These are phyloP conservation scores for Andrena trimmerana DNA, from an alignment of 2,888 invertebrate species.

Conservation along the genomic window DNA sequence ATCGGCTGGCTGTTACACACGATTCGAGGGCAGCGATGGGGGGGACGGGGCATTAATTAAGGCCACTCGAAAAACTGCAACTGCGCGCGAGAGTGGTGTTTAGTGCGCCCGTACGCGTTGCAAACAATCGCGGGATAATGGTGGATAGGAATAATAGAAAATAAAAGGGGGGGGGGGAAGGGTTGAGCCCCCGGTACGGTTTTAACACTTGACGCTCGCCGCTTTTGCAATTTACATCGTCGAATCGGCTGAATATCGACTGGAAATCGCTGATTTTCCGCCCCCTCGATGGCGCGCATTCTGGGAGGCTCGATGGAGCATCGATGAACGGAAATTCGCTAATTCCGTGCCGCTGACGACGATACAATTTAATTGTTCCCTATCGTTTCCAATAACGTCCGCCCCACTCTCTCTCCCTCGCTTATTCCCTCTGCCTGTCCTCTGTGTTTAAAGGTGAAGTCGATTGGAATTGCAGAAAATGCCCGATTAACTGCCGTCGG, in stretches of 20 bases:
- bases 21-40: neutral
- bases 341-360: slow-evolving; percentile 19
- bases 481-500: slow-evolving; percentile 16
- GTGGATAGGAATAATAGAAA: slow-evolving; percentile 21
- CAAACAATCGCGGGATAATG: neutral
- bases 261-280: slow-evolving; percentile 39
- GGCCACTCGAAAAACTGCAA: slow-evolving; percentile 49
- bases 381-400: slow-evolving; percentile 38
- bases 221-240: slow-evolving; percentile 31
- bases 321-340: slow-evolving; percentile 35
- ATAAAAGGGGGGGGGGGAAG: neutral
- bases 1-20: neutral
- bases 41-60: slow-evolving; percentile 49
- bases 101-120: slow-evolving; percentile 15
- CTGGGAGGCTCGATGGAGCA: slow-evolving; percentile 7
- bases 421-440: neutral
- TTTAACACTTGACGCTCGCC: slow-evolving; percentile 20
- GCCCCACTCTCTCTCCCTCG: neutral
- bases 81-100: slow-evolving; percentile 24
- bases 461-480: neutral
- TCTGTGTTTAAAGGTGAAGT: neutral
- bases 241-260: slow-evolving; percentile 33
- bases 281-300: neutral
- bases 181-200: slow-evolving; percentile 5
- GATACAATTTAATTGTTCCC: slow-evolving; percentile 45